Evolutionary conservation across 1,140 invertebrate species (phyloP).

Genomic region (Calliopsis andreniformis): DNA sequence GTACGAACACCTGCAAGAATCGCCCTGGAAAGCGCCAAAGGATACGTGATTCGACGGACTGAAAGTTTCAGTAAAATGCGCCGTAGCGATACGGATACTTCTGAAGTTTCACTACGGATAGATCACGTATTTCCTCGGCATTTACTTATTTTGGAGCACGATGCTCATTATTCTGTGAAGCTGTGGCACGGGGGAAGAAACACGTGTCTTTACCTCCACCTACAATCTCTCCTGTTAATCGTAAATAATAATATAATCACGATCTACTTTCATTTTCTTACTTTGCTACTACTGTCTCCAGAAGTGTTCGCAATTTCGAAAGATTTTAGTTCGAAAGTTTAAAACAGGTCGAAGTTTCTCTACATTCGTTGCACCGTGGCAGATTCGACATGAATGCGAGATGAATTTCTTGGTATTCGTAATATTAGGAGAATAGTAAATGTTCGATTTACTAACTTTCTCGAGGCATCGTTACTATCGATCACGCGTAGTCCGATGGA

Average conservation of each 20-base stretch:
- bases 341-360: too few species aligned
- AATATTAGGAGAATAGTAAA: constrained; percentile 28
- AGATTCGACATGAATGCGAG: too few species aligned
- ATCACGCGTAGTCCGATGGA: constrained; percentile 27
- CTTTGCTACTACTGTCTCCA: too few species aligned
- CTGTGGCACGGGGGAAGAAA: constrained; percentile 6
- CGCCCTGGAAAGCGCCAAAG: constrained; percentile 8
- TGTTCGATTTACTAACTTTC: constrained; percentile 26
- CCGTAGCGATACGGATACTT: constrained; percentile 5
- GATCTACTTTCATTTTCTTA: not conserved
- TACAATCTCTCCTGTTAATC: not conserved
- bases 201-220: constrained; percentile 30
- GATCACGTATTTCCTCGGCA: constrained; percentile 73
- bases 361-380: too few species aligned
- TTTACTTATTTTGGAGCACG: constrained; percentile 26
- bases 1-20: not conserved
- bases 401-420: too few species aligned
- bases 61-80: constrained; percentile 69
- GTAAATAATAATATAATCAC: not conserved
- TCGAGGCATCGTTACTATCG: constrained; percentile 36
- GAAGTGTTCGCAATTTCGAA: too few species aligned
- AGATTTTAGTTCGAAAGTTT: too few species aligned
- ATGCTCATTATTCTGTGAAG: constrained; percentile 48
- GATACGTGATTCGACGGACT: constrained; percentile 54
- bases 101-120: constrained; percentile 62